These are phyloP conservation scores for Toxotes lorentzi DNA, from an alignment of 2,797 vertebrate genomes.

Conservation along the genomic window DNA sequence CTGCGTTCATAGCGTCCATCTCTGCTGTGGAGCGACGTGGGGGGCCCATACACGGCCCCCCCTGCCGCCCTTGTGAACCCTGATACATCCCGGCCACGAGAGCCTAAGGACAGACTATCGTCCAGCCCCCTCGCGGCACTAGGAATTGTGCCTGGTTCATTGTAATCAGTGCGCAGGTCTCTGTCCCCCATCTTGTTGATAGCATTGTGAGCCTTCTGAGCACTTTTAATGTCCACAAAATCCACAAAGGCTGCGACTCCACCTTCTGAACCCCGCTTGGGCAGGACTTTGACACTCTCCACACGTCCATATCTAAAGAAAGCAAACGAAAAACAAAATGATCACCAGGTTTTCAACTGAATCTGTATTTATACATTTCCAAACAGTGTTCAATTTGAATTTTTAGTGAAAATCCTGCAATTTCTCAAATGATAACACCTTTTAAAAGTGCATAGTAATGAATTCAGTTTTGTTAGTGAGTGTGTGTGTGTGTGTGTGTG, in stretches of 20 bases:
- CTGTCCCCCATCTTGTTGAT: conserved; percentile 99
- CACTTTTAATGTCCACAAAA: conserved; percentile 99
- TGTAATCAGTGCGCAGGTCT: conserved; percentile 99
- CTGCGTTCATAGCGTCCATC: conserved; percentile 99
- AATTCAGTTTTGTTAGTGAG: neutral
- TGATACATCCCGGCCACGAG: conserved; percentile 99
- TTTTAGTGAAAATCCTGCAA: neutral
- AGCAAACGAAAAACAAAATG: conserved; percentile 20
- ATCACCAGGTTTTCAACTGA: conserved; percentile 24
- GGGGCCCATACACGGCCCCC: conserved; percentile 94
- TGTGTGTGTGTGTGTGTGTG: neutral
- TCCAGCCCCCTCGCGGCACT: conserved; percentile 98
- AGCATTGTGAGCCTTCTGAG: conserved; percentile 99
- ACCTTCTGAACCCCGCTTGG: conserved; percentile 98
- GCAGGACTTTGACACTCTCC: conserved; percentile 99
- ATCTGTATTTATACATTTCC: neutral
- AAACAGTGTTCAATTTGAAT: neutral
- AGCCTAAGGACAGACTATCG: conserved; percentile 94
- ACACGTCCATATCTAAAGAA: conserved; percentile 97
- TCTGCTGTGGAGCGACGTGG: conserved; percentile 98
- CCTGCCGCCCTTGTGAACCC: conserved; percentile 98
- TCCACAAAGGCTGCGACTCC: conserved; percentile 99
- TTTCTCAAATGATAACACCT: neutral
- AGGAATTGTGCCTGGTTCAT: conserved; percentile 99
- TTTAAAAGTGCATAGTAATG: neutral